phyloP scores from a whole-genome alignment of 2,113 vertebrate genomes.

The Maccullochella peelii region DNA sequence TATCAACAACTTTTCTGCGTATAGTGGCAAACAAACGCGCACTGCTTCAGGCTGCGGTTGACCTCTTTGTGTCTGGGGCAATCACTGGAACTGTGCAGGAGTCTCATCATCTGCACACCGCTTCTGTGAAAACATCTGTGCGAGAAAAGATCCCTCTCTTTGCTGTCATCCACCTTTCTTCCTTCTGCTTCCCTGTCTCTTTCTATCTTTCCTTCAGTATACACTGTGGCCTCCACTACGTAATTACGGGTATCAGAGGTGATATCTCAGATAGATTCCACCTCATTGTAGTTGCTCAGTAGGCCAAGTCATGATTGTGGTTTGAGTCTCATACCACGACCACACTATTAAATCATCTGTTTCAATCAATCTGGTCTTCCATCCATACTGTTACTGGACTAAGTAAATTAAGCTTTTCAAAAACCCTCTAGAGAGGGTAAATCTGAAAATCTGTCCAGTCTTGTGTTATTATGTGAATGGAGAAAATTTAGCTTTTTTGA shows the following conservation, averaged over 20 bases:
- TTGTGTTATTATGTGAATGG: conserved; percentile 4
- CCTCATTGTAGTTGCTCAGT: background rate
- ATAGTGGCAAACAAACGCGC: background rate
- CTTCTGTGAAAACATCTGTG: conserved; percentile 70
- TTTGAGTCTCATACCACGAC: background rate
- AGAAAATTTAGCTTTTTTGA: background rate
- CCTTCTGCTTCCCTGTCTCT: conserved; percentile 48
- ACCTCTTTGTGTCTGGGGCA: conserved; percentile 65
- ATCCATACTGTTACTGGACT: background rate
- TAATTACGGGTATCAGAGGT: conserved; percentile 6
- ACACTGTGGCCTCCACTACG: background rate
- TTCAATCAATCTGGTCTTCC: background rate
- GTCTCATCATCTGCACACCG: conserved; percentile 33
- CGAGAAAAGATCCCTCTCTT: conserved; percentile 25
- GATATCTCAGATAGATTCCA: background rate
- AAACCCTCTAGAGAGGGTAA: background rate
- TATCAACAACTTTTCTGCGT: conserved; percentile 2
- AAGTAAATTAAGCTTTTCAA: background rate
- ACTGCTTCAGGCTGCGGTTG: conserved; percentile 24
- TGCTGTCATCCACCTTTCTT: conserved; percentile 43
- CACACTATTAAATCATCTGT: conserved; percentile 3
- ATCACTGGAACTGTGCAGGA: conserved; percentile 41
- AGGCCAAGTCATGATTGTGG: background rate
- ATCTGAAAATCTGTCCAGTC: conserved; percentile 2
- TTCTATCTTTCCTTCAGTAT: background rate